Evolutionary conservation across 2,888 invertebrate species (phyloP), one percentile per base, ranked within the genome.

Genomic region (Megamerina dolium): DNA sequence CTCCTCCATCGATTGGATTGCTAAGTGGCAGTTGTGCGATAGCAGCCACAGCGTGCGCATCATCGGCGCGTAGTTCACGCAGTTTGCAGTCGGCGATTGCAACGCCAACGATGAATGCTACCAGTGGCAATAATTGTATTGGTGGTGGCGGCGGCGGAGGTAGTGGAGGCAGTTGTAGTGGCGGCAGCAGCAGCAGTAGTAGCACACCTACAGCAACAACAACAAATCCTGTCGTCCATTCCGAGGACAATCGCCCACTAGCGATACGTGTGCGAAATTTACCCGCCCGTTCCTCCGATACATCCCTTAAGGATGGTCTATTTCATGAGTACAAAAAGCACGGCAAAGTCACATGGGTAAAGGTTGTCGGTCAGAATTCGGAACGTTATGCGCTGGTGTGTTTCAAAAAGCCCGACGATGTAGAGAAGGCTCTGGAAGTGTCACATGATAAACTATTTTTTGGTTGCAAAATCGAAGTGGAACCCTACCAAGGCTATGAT

Each of bases 261-360:
- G 91, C 90, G 53, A 90, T 92, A 67, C 90, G 91, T 75, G 91
- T 93, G 58, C 81, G 87, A 64, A 92, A 92, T 75, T 77, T 93
- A 63, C 92, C 92, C 53, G 81, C 86, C 51, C 79, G 92, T 60
- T 92, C 91, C 60, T 82, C 85, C 69, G 95, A 95, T 73, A 91
- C 92, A 59, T 94, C 93, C 62, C 77, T 96, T 59, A 92, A 95
- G 75, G 96, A 96, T 75, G 96, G 95, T 56, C 82, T 96, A 57
- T 96, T 92, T 76, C 95, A 96, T 76, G 95, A 95, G 75, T 96
- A 95, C 79, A 96, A 96, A 77, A 96, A 95, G 70, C 92, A 94
- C 74, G 96, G 95, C 52, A 95, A 95, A 75, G 94, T 95, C 60
- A 89, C 90, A 59, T 90, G 91, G 81, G 93, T 95, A 46, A 88